phyloP scores from a whole-genome alignment of 2,888 invertebrate species.

The Sepioteuthis lessoniana region DNA sequence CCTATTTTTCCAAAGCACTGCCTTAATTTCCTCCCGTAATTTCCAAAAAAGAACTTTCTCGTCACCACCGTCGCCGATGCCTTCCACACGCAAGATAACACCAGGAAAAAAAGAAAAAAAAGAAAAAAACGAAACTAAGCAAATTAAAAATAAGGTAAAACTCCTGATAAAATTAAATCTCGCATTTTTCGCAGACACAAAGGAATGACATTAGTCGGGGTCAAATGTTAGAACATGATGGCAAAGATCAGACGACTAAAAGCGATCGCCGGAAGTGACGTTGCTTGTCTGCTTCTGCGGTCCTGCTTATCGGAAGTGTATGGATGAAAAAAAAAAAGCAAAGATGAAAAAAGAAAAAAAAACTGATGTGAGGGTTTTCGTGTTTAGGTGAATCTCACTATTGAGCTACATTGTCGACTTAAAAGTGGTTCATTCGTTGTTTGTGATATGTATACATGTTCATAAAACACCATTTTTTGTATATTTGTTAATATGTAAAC shows the following conservation, averaged over 20 bases:
- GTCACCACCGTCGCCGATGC: neutral
- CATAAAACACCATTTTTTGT: no score
- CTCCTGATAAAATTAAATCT: neutral
- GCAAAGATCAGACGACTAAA: slow-evolving; percentile 2
- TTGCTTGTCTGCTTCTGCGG: neutral
- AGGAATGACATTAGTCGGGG: slow-evolving; percentile 6
- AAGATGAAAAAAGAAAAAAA: neutral
- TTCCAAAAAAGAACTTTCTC: neutral
- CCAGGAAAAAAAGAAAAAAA: neutral
- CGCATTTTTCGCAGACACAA: neutral
- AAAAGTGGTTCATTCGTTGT: neutral
- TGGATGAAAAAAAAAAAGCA: neutral
- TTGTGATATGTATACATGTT: neutral
- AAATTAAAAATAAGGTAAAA: neutral
- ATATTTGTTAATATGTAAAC: no score
- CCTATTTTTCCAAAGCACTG: neutral
- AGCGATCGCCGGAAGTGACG: slow-evolving; percentile 12
- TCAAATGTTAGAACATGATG: neutral
- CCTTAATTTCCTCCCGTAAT: neutral
- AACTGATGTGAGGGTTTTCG: neutral
- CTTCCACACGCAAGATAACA: neutral
- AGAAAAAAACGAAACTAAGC: neutral
- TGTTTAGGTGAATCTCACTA: neutral
- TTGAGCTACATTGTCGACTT: neutral
- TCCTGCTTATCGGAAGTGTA: slow-evolving; percentile 17